Base-by-base conservation (phyloP, 2,113 vertebrate species). In the Calypte anna region DNA sequence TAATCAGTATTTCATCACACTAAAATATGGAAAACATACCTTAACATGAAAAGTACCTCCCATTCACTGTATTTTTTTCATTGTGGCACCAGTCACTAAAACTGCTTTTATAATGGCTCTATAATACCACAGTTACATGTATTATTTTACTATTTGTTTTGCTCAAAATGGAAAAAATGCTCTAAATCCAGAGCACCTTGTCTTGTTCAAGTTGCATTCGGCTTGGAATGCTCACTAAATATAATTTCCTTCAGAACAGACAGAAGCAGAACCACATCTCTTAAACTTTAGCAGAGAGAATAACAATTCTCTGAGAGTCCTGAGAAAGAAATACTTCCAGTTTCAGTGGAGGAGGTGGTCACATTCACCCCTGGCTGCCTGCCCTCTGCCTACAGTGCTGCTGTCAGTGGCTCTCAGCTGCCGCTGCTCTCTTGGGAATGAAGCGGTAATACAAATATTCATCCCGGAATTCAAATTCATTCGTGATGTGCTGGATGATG, bases 401-500 rank as follows among this genome's bases (percentile, higher is more conserved):
- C 86, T 36, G 43, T 97, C 83, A 94, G 5, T 14, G 78, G 83
- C 82, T 87, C 83, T 91, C 87, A 40, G 17, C 75, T 30, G 86
- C 89, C 54, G 44, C 55, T 6, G 94, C 53, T 80, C 87, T 98
- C 85, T 86, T 98, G 0, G 96, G 96, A 78, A 98, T 46, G 51
- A 99, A 99, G 91, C 97, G 96, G 82, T 99, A 99, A 96, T 99
- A 98, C 61, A 99, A 82, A 58, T 86, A 97, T 43, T 98, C 98
- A 88, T 99, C 99, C 80, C 98, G 98, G 93, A 99, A 99, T 70
- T 96, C 96, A 73, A 98, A 97, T 8, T 98, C 98, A 3, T 98
- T 97, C 2, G 98, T 98, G 58, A 99, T 98, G 82, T 99, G 99
- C 62, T 98, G 98, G 73, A 99, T 95, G 36, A 99, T 96, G 3